These are phyloP conservation scores for Diacarnus erythraeanus DNA, from an alignment of 37 sponge, comb jelly and placozoan genomes.

Conservation along the genomic window DNA sequence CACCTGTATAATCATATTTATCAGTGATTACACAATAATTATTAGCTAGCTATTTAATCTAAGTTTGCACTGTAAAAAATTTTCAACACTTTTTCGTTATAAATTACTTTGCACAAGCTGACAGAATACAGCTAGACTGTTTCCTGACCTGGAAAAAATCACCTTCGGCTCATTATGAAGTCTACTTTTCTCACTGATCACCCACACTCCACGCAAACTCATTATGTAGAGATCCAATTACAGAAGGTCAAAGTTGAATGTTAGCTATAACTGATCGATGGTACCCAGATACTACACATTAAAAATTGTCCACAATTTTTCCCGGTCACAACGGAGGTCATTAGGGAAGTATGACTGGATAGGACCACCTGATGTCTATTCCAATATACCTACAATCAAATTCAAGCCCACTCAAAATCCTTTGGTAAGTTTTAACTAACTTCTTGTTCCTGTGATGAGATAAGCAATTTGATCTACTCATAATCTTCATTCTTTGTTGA, in stretches of 20 bases:
- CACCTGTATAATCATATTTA: too few species aligned
- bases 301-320: background rate
- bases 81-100: too few species aligned
- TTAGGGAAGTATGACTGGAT: conserved; percentile 8
- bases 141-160: conserved; percentile 66
- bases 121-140: too few species aligned
- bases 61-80: too few species aligned
- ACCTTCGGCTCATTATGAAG: conserved; percentile 20
- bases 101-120: too few species aligned
- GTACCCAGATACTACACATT: background rate
- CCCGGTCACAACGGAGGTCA: background rate
- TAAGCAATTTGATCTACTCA: too few species aligned
- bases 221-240: conserved; percentile 32
- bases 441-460: too few species aligned
- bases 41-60: too few species aligned
- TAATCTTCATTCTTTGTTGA: too few species aligned
- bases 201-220: conserved; percentile 84
- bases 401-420: conserved; percentile 20
- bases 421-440: conserved; percentile 30
- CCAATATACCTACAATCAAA: conserved; percentile 45
- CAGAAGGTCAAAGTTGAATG: background rate
- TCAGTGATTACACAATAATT: too few species aligned
- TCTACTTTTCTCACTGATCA: conserved; percentile 14
- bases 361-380: conserved; percentile 42
- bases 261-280: background rate